Percentiles rank a stretch among this genome's conserved stretches.
phyloP scores from a whole-genome alignment of 2,797 vertebrate species.

The Tokudaia muenninki region DNA sequence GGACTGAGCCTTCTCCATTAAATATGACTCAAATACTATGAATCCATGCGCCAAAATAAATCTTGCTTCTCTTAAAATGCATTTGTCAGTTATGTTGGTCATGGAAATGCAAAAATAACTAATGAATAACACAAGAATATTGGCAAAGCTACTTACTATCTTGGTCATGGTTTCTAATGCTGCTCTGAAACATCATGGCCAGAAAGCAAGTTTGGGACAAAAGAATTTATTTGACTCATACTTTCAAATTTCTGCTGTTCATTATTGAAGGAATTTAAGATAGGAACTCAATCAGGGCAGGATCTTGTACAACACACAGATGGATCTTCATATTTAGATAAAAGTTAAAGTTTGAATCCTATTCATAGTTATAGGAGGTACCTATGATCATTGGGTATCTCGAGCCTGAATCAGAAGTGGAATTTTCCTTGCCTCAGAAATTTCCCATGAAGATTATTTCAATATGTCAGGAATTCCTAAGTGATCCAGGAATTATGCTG shows the following conservation, averaged over 20 bases:
- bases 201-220: too few species aligned
- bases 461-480: slow-evolving; percentile 13
- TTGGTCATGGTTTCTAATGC: too few species aligned
- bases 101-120: too few species aligned
- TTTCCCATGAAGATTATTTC: slow-evolving; percentile 50
- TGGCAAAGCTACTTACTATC: too few species aligned
- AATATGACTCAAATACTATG: background rate
- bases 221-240: too few species aligned
- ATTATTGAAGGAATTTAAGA: too few species aligned
- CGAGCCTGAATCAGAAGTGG: background rate
- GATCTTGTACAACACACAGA: background rate
- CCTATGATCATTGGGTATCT: background rate
- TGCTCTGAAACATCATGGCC: too few species aligned
- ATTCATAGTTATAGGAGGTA: background rate
- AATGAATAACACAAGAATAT: too few species aligned
- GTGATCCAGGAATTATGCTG: background rate
- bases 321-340: background rate
- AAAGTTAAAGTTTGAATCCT: background rate
- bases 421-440: background rate
- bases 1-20: background rate
- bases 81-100: background rate
- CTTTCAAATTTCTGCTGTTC: too few species aligned
- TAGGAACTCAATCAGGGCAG: too few species aligned
- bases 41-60: background rate
- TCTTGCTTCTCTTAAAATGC: background rate